phyloP scores from a whole-genome alignment of 2,888 invertebrate genomes.

The Bembecia ichneumoniformis region DNA sequence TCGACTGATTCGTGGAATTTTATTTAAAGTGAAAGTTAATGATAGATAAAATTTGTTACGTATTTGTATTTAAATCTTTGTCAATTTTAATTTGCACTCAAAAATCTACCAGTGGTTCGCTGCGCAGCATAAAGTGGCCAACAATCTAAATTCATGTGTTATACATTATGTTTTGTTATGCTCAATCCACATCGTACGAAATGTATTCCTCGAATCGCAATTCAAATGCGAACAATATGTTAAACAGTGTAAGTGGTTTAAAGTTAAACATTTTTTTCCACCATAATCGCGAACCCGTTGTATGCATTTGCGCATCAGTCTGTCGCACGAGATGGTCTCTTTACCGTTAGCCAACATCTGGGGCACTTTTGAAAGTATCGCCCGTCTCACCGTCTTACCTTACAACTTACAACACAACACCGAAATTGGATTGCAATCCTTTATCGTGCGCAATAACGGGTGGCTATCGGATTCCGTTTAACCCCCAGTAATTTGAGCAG shows the following conservation, averaged over 20 bases:
- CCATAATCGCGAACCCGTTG: constrained; percentile 17
- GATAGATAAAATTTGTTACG: no score
- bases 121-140: no score
- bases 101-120: no score
- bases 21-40: no score
- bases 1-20: no score
- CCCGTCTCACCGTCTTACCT: constrained; percentile 19
- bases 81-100: no score
- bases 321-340: constrained; percentile 50
- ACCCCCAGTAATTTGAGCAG: constrained; percentile 12
- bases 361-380: constrained; percentile 64
- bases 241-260: neutral
- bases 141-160: no score
- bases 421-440: constrained; percentile 51
- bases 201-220: neutral
- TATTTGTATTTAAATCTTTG: no score
- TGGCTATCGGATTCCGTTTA: constrained; percentile 20
- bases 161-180: no score
- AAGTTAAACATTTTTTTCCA: constrained; percentile 5
- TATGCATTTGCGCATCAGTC: constrained; percentile 52
- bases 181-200: no score
- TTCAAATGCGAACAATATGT: neutral
- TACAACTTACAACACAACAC: constrained; percentile 24
- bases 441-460: constrained; percentile 29
- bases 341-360: constrained; percentile 66